phyloP scores from a whole-genome alignment of 2,113 vertebrate genomes.

The Aix galericulata region DNA sequence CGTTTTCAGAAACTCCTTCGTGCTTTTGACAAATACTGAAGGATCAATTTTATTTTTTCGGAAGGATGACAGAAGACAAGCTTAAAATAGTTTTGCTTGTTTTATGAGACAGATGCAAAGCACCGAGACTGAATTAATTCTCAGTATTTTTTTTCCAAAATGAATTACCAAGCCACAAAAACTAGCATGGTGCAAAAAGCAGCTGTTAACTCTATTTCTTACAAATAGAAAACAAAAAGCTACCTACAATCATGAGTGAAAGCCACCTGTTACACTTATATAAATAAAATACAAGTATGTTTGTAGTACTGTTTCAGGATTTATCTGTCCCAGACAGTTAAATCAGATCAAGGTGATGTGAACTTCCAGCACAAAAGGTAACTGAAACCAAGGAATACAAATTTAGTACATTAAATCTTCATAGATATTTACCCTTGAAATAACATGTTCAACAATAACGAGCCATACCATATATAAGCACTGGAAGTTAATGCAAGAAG shows the following conservation, averaged over 20 bases:
- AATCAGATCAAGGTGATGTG: neutral
- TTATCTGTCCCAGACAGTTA: neutral
- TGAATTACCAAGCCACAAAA: neutral
- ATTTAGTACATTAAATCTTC: neutral
- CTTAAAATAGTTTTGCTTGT: neutral
- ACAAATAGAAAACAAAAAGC: neutral
- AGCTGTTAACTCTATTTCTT: neutral
- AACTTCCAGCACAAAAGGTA: neutral
- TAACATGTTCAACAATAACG: accelerated
- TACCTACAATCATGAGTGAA: neutral
- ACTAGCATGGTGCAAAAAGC: neutral
- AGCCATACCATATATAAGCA: neutral
- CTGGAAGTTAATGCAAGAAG: neutral
- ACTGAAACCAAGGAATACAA: neutral
- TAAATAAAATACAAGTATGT: neutral
- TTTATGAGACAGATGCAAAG: neutral
- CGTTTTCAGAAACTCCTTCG: neutral
- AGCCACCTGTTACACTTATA: neutral
- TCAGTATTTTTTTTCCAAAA: neutral
- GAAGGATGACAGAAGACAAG: neutral
- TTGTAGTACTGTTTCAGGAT: neutral
- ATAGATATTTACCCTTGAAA: too few relatives aligned
- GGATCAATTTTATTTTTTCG: neutral
- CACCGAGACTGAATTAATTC: neutral
- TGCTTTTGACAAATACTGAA: neutral